Base-by-base conservation (phyloP, 1,140 invertebrate genomes). In the Whitmania pigra region DNA sequence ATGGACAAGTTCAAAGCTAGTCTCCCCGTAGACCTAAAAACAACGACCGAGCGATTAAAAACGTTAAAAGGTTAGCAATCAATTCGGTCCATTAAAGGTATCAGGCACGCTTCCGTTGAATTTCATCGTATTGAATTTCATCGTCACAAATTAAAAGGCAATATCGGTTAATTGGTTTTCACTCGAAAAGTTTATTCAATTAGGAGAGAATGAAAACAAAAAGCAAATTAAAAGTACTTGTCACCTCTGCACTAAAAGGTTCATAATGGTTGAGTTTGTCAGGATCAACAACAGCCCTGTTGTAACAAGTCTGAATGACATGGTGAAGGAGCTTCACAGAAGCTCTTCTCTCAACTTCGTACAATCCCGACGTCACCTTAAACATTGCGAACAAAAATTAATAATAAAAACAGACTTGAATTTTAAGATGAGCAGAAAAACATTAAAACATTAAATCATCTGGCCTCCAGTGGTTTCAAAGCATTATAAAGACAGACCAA, bases 231-330 rank as follows among this genome's bases (percentile, higher is more conserved):
- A 60, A 71, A 40, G 43, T 25, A 13, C 22, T 13, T 75, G 77
- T 79, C 81, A 89, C 89, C 87, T 97, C 94, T 18, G 94, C 93
- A 74, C 94, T 97, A 84, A 97, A 98, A 6, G 94, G 93, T 83
- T 96, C 93, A 83, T 98, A 98, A 79, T 95, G 90, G 83, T 97
- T 97, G 63, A 98, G 84, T 84, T 93, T 94, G 75, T 97, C 93
- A 70, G 94, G 94, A 83, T 98, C 94, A 67, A 88, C 88, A 63
- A 98, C 93, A 69, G 94, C 91, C 83, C 92, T 89, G 85, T 97
- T 96, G 84, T 98, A 98, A 67, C 93, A 93, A 85, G 96, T 92
- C 81, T 95, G 92, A 66, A 97, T 83, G 78, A 98, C 94, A 79
- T 97, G 94, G 78, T 91, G 89, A 72, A 97, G 84, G 74, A 96